Evolutionary conservation across 2,888 invertebrate species (phyloP).

Genomic region (Sphinx pinastri): DNA sequence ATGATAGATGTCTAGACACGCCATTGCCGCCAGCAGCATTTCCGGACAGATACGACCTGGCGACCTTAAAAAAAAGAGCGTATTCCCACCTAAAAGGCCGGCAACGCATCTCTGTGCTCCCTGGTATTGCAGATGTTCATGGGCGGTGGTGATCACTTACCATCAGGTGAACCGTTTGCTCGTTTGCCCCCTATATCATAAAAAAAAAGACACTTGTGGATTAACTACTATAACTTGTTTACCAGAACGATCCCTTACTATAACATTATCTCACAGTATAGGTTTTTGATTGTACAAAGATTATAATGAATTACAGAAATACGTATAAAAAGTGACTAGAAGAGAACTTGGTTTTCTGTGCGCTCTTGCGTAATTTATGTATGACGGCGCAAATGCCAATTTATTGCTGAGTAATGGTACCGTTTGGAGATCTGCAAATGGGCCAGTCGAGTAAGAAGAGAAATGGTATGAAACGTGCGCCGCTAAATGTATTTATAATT

Average conservation of each 20-base stretch:
- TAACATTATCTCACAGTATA: conserved; percentile 33
- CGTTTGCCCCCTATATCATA: too few relatives aligned
- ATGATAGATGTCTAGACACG: conserved; percentile 44
- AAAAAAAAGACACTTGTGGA: too few relatives aligned
- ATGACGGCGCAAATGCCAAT: conserved; percentile 83
- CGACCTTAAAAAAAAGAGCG: too few relatives aligned
- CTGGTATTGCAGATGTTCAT: too few relatives aligned
- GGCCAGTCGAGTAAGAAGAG: conserved; percentile 81
- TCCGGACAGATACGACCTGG: too few relatives aligned
- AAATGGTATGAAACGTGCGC: conserved; percentile 78
- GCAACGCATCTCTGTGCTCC: too few relatives aligned
- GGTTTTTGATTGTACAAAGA: conserved; percentile 35
- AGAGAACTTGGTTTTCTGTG: conserved; percentile 74
- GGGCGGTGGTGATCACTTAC: too few relatives aligned
- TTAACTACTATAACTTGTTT: conserved; percentile 53
- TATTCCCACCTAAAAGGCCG: too few relatives aligned
- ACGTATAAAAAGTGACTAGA: conserved; percentile 69
- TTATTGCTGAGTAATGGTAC: conserved; percentile 83
- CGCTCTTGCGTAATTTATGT: conserved; percentile 79
- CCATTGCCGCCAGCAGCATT: too few relatives aligned
- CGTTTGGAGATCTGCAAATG: conserved; percentile 83
- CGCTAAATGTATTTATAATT: conserved; percentile 82
- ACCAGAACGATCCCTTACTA: conserved; percentile 39
- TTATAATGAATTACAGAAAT: conserved; percentile 48
- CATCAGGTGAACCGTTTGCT: too few relatives aligned